Percentiles rank a stretch among this genome's conserved stretches.
These are phyloP conservation scores for Glossophaga mutica DNA, from an alignment of 2,797 vertebrate genomes.

Conservation along the genomic window DNA sequence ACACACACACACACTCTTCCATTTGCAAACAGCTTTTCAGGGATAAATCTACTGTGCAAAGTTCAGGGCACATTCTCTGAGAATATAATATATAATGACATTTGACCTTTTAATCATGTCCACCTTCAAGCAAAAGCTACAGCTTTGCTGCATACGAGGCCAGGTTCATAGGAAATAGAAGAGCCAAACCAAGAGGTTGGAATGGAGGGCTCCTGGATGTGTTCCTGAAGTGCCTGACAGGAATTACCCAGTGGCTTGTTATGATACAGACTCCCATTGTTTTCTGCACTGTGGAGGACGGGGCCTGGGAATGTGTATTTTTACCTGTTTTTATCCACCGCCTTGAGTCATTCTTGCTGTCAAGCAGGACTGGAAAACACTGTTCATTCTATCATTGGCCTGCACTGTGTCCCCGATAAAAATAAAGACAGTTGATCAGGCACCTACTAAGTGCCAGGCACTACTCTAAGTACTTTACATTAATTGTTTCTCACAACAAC, in stretches of 20 bases:
- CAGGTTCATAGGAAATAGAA: not conserved
- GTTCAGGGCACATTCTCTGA: not conserved
- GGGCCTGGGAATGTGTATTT: not conserved
- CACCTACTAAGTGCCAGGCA: not conserved
- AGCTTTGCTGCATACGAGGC: not conserved
- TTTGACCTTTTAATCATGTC: slow-evolving; percentile 26
- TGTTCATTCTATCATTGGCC: not conserved
- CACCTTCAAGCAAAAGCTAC: not conserved
- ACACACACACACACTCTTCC: not conserved
- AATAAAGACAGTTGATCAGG: not conserved
- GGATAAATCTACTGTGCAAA: slow-evolving; percentile 15
- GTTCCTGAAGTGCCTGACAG: not conserved
- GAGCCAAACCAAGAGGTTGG: not conserved
- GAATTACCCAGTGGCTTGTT: not conserved
- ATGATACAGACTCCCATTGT: not conserved
- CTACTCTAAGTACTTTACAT: not conserved
- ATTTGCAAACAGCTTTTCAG: slow-evolving; percentile 30
- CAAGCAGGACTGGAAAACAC: not conserved
- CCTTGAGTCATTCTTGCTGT: not conserved
- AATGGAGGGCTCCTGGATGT: not conserved
- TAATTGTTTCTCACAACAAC: not conserved
- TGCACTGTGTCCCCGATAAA: not conserved
- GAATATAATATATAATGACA: not conserved
- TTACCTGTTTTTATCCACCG: not conserved
- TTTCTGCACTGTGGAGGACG: not conserved